Conservation (phyloP, 2,113 vertebrate genomes). For the Machaerirhynchus nigripectus region DNA sequence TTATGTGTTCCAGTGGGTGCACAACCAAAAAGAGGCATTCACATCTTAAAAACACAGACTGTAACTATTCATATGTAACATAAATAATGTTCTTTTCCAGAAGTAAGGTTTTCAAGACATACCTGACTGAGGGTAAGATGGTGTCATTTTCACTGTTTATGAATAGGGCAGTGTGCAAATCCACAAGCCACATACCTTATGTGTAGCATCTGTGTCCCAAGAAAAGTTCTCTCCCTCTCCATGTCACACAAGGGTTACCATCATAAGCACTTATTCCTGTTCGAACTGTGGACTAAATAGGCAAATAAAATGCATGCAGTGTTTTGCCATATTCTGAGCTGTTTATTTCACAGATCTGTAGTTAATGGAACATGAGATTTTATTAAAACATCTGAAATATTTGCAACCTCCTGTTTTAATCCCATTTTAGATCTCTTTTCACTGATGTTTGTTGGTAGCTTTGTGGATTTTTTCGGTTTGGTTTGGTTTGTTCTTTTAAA, state of each 20-base stretch:
- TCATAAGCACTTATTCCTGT: background rate
- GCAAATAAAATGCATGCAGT: background rate
- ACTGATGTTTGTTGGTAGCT: background rate
- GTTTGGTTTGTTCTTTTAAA: background rate
- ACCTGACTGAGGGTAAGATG: conserved; percentile 5
- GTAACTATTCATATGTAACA: conserved; percentile 45
- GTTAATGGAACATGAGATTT: background rate
- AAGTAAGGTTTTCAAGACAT: conserved; percentile 48
- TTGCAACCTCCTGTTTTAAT: background rate
- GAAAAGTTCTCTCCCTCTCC: background rate
- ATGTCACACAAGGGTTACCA: background rate
- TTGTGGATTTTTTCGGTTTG: background rate
- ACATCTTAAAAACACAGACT: conserved; percentile 28
- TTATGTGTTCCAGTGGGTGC: background rate
- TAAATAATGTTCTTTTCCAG: conserved; percentile 60
- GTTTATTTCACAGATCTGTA: background rate
- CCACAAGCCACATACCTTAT: conserved; percentile 23
- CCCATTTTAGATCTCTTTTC: background rate
- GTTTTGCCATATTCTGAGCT: background rate
- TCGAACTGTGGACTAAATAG: background rate
- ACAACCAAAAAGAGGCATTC: conserved; percentile 43
- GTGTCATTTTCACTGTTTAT: conserved; percentile 42
- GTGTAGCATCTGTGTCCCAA: conserved; percentile 36
- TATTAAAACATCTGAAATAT: background rate
- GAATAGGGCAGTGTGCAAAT: conserved; percentile 47